These are phyloP conservation scores for Cebidichthys violaceus DNA, from an alignment of 2,113 vertebrate genomes.

Conservation along the genomic window DNA sequence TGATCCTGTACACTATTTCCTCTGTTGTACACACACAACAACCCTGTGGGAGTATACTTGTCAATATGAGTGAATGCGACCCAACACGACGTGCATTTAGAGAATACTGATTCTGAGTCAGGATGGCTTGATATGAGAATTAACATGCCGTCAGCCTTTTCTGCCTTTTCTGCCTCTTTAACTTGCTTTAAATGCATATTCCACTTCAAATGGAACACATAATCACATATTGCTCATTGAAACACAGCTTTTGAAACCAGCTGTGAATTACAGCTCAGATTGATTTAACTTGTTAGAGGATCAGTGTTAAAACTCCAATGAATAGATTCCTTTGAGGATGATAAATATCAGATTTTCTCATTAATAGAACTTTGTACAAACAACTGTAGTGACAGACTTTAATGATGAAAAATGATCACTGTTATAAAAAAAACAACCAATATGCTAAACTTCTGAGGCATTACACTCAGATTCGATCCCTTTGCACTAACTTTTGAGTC, in stretches of 20 bases:
- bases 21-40: conserved; percentile 31
- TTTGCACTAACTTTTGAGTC: neutral
- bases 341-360: conserved; percentile 13
- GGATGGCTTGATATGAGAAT: conserved; percentile 40
- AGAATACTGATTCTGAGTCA: conserved; percentile 58
- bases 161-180: conserved; percentile 29
- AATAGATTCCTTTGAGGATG: conserved; percentile 24
- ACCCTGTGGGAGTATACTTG: conserved; percentile 41
- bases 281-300: conserved; percentile 11
- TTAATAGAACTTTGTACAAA: conserved; percentile 2
- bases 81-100: conserved; percentile 55
- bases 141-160: conserved; percentile 37
- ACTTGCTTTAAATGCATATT: conserved; percentile 55
- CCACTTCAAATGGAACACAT: conserved; percentile 23
- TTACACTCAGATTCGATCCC: neutral
- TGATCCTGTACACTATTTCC: conserved; percentile 43
- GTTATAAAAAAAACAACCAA: neutral
- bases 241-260: conserved; percentile 10
- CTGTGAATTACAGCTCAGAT: neutral
- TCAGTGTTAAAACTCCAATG: neutral
- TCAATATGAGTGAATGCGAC: conserved; percentile 54
- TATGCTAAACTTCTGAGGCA: neutral
- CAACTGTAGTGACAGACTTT: neutral
- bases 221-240: conserved; percentile 11
- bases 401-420: neutral